Percentiles rank a stretch among this genome's conserved stretches.
phyloP scores from a whole-genome alignment of 2,113 vertebrate species.

The Pagrus major region DNA sequence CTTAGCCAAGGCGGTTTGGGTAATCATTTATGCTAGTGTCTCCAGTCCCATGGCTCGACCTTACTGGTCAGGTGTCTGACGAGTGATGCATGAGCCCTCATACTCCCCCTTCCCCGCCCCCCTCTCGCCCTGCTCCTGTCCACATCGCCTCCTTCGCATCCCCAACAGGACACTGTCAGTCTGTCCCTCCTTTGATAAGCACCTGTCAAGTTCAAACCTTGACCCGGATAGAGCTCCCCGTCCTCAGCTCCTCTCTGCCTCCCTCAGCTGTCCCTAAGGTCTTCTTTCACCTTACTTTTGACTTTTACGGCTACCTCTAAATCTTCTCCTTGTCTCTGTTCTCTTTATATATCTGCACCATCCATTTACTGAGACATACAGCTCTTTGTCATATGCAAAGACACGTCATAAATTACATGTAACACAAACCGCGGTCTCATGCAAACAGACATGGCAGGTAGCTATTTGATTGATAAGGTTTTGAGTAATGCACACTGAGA shows the following conservation, averaged over 20 bases:
- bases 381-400: conserved; percentile 40
- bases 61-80: conserved; percentile 70
- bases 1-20: conserved; percentile 69
- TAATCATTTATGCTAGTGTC: conserved; percentile 80
- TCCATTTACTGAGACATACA: conserved; percentile 37
- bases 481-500: neutral
- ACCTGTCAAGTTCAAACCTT: conserved; percentile 73
- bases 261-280: conserved; percentile 4
- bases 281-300: conserved; percentile 30
- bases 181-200: conserved; percentile 66
- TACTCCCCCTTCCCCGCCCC: neutral
- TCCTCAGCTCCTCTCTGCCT: neutral
- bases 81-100: conserved; percentile 74
- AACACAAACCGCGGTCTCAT: neutral
- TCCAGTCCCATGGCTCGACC: conserved; percentile 70
- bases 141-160: conserved; percentile 15
- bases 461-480: conserved; percentile 13
- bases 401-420: conserved; percentile 37
- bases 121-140: neutral
- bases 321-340: conserved; percentile 19
- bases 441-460: conserved; percentile 8
- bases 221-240: conserved; percentile 54
- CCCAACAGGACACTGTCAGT: conserved; percentile 53
- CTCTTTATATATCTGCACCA: conserved; percentile 2
- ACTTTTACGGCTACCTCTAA: conserved; percentile 48